phyloP scores from a whole-genome alignment of 2,113 vertebrate species.

The Fukomys damarensis region DNA sequence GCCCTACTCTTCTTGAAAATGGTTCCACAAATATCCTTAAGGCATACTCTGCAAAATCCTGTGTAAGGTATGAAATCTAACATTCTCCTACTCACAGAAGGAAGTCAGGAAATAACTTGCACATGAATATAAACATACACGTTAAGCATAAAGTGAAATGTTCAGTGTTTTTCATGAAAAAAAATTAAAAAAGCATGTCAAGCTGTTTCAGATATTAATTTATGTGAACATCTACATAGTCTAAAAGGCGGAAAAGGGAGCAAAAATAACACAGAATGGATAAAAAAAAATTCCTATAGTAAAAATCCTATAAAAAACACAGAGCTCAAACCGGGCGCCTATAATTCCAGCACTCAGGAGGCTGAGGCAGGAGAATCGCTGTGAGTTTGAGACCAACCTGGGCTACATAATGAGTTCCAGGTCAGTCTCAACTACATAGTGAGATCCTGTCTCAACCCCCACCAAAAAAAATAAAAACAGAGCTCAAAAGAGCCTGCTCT shows the following conservation, averaged over 20 bases:
- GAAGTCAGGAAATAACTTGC: conserved; percentile 9
- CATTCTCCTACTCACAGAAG: neutral
- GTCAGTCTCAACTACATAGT: no score
- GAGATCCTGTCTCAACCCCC: no score
- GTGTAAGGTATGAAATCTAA: neutral
- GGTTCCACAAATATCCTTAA: conserved; percentile 33
- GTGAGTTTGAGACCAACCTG: no score
- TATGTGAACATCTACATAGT: neutral
- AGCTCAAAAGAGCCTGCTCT: neutral
- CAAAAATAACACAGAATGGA: neutral
- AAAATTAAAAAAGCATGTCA: neutral
- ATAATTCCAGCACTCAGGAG: no score
- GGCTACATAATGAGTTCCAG: no score
- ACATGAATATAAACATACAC: neutral
- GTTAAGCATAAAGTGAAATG: conserved; percentile 32
- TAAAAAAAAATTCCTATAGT: neutral
- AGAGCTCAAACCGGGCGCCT: no score
- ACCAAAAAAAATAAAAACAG: no score
- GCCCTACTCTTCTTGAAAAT: conserved; percentile 14
- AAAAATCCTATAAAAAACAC: neutral
- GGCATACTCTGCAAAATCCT: neutral
- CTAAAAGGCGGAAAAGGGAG: neutral
- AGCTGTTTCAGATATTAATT: conserved; percentile 36
- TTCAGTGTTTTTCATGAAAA: neutral
- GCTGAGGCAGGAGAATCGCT: no score